Percentiles rank a stretch among this genome's conserved stretches.
Evolutionary conservation across 2,113 vertebrate genomes (phyloP).

Genomic region (Phoxinus phoxinus): DNA sequence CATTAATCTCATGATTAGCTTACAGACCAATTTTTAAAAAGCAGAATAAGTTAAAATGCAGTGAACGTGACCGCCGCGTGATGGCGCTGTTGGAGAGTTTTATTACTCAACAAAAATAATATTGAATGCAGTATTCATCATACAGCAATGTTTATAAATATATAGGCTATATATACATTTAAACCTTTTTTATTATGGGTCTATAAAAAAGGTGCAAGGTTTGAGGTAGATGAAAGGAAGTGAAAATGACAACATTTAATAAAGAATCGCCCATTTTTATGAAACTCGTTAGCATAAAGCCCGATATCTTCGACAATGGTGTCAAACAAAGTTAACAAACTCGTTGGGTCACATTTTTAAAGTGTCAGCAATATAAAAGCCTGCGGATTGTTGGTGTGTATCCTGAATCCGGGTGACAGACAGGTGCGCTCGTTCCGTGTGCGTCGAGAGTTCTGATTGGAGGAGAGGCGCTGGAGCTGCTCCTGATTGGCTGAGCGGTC

Average conservation of each 20-base stretch:
- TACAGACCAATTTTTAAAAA: too few relatives aligned
- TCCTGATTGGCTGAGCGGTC: neutral
- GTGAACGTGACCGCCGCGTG: neutral
- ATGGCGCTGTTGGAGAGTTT: neutral
- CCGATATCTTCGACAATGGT: neutral
- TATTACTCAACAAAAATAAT: neutral
- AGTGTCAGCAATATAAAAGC: neutral
- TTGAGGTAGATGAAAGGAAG: too few relatives aligned
- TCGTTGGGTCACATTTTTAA: neutral
- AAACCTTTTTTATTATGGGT: too few relatives aligned
- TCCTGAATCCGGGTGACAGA: conserved; percentile 15
- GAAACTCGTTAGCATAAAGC: neutral
- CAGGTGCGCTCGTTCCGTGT: neutral
- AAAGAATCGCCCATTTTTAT: neutral
- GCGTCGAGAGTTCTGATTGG: conserved; percentile 7
- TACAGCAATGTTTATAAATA: too few relatives aligned
- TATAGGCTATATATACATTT: too few relatives aligned
- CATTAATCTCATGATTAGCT: too few relatives aligned
- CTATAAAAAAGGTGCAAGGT: too few relatives aligned
- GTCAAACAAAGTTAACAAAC: neutral
- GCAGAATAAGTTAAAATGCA: too few relatives aligned
- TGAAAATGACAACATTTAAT: too few relatives aligned
- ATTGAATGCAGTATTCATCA: too few relatives aligned
- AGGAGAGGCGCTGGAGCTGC: neutral
- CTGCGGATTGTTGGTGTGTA: neutral